These are phyloP conservation scores for Pelobates cultripes DNA, from an alignment of 2,797 vertebrate species.

Conservation along the genomic window DNA sequence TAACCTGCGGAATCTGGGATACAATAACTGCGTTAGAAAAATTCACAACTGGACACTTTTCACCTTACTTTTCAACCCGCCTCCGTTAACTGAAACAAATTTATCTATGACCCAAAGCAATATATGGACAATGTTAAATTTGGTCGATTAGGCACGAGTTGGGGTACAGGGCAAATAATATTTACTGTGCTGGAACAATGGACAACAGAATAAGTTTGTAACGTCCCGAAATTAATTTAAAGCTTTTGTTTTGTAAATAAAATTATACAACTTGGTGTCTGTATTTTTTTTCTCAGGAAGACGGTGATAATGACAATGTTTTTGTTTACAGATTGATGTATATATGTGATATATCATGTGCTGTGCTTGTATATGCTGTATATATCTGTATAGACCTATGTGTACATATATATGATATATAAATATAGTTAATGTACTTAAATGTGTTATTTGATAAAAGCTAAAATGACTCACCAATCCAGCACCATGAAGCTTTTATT, in stretches of 20 bases:
- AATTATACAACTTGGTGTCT: background rate
- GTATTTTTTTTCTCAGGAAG: background rate
- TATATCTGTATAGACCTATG: too few relatives aligned
- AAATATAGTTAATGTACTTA: too few relatives aligned
- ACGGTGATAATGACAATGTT: background rate
- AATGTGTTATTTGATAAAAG: background rate
- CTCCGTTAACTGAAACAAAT: too few relatives aligned
- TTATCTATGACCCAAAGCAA: background rate
- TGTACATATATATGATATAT: too few relatives aligned
- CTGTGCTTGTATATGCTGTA: too few relatives aligned
- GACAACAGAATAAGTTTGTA: background rate
- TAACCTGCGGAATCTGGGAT: too few relatives aligned
- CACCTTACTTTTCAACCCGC: too few relatives aligned
- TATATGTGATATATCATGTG: background rate
- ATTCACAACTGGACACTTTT: too few relatives aligned
- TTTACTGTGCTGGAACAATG: background rate
- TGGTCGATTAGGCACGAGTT: too few relatives aligned
- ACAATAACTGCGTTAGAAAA: too few relatives aligned
- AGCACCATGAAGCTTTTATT: too few relatives aligned
- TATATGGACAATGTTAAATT: too few relatives aligned
- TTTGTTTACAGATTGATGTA: background rate
- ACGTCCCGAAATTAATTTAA: background rate
- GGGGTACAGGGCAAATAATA: background rate
- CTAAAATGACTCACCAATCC: background rate
- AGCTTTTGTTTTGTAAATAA: constrained; percentile 7